Conservation (phyloP, 2,888 invertebrate species). For the Thymelicus acteon region DNA sequence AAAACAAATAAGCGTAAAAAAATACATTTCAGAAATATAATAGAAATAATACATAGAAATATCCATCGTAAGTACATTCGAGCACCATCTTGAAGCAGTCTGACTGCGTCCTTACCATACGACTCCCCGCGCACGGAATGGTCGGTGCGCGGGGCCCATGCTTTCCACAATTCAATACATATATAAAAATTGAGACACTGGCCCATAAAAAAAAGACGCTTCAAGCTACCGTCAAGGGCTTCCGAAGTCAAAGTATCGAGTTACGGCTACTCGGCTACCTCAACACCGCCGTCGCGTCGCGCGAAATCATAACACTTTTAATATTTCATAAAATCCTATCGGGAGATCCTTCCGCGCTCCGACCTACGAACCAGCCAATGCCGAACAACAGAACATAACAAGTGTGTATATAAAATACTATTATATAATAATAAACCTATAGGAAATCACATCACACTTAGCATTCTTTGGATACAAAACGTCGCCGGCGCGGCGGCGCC, state of each 20-base stretch:
- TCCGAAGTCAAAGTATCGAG: conserved; percentile 11
- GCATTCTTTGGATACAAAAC: conserved; percentile 83
- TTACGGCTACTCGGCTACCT: conserved; percentile 3
- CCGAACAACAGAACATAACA: conserved; percentile 76
- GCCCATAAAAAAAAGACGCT: conserved; percentile 36
- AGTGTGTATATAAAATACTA: conserved; percentile 70
- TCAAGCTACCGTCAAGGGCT: conserved; percentile 33
- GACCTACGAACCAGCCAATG: conserved; percentile 63
- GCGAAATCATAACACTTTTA: conserved; percentile 46
- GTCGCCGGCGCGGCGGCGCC: conserved; percentile 62
- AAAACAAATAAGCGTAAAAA: conserved; percentile 71
- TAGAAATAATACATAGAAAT: conserved; percentile 60
- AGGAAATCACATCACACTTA: conserved; percentile 81
- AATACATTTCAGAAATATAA: conserved; percentile 62
- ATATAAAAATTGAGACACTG: conserved; percentile 42
- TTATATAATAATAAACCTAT: conserved; percentile 76
- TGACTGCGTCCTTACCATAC: conserved; percentile 67
- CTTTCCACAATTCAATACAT: conserved; percentile 41
- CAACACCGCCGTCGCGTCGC: conserved; percentile 39
- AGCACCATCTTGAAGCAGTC: conserved; percentile 79
- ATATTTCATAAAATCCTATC: conserved; percentile 58
- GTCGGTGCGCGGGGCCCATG: conserved; percentile 40
- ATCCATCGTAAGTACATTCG: conserved; percentile 81
- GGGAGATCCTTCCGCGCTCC: conserved; percentile 68
- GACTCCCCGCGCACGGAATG: conserved; percentile 55